phyloP scores from a whole-genome alignment of 2,888 invertebrate genomes.

The Agrochola litura region DNA sequence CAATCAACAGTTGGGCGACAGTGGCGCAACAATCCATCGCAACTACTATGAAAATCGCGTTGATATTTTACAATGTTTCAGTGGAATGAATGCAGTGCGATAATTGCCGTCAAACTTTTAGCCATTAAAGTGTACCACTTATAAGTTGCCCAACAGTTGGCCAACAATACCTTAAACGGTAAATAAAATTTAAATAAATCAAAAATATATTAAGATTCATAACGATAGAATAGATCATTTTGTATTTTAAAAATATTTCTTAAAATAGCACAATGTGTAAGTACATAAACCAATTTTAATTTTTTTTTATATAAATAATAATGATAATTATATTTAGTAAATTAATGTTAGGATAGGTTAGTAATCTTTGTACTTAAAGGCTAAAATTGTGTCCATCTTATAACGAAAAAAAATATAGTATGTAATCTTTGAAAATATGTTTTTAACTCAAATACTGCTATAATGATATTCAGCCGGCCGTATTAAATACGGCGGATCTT shows the following conservation, averaged over 20 bases:
- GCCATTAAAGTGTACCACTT: conserved; percentile 28
- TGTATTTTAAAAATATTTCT: conserved; percentile 74
- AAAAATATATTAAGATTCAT: conserved; percentile 76
- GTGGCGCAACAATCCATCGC: conserved; percentile 49
- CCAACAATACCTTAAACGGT: conserved; percentile 56
- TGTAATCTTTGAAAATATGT: conserved; percentile 70
- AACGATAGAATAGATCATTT: conserved; percentile 78
- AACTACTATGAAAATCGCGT: conserved; percentile 60
- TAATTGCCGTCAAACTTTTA: conserved; percentile 25
- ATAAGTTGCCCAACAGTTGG: conserved; percentile 43
- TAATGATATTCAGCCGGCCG: conserved; percentile 75
- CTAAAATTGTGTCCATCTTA: conserved; percentile 79
- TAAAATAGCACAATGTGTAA: conserved; percentile 80
- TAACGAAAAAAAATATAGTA: conserved; percentile 72
- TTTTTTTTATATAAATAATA: conserved; percentile 73
- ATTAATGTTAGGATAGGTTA: conserved; percentile 84
- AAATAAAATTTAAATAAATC: conserved; percentile 64
- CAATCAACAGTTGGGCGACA: conserved; percentile 45
- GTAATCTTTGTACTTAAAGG: conserved; percentile 87
- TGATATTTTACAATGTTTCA: conserved; percentile 65
- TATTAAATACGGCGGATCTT: conserved; percentile 85
- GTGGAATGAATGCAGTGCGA: conserved; percentile 64
- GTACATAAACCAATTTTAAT: conserved; percentile 88
- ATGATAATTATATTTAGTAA: conserved; percentile 74
- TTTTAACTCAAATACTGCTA: conserved; percentile 83